Evolutionary conservation across 2,797 vertebrate species (phyloP), one percentile per base, ranked within the genome.

Genomic region (Labeo calbasu): DNA sequence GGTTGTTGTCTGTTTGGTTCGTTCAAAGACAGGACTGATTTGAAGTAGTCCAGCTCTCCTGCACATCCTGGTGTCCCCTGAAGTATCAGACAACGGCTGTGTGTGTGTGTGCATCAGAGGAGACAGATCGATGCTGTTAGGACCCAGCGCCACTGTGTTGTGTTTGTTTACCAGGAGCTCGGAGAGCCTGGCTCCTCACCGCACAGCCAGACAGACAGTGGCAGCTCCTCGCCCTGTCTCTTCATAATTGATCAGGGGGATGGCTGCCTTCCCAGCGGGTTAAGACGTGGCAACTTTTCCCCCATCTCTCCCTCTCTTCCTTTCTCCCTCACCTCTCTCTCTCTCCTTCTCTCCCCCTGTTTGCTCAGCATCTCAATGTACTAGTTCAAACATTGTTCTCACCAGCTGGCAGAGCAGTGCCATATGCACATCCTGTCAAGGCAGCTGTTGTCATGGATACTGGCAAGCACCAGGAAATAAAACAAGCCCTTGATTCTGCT

Each of bases 381-480:
- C 96, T 97, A 98, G 97, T 99, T 99, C 98, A 99, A 99, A 99
- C 98, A 99, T 97, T 97, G 97, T 98, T 99, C 97, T 96, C 96
- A 99, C 96, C 97, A 98, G 97, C 98, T 99, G 97, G 96, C 96
- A 97, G 96, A 98, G 96, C 96, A 94, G 95, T 95, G 94, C 97
- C 97, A 97, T 97, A 98, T 97, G 97, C 97, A 98, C 95, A 96
- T 95, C 96, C 97, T 97, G 97, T 99, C 97, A 98, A 97, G 97
- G 97, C 97, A 98, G 97, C 96, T 96, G 97, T 99, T 98, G 98
- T 98, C 98, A 99, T 99, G 98, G 98, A 98, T 98, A 99, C 97
- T 95, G 91, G 96, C 96, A 97, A 97, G 96, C 96, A 92, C 95
- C 95, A 95, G 96, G 89, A 93, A 94, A 92, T 92, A 95, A 97